Evolutionary conservation across 1,140 invertebrate species (phyloP).

Genomic region (Eufriesea mexicana): DNA sequence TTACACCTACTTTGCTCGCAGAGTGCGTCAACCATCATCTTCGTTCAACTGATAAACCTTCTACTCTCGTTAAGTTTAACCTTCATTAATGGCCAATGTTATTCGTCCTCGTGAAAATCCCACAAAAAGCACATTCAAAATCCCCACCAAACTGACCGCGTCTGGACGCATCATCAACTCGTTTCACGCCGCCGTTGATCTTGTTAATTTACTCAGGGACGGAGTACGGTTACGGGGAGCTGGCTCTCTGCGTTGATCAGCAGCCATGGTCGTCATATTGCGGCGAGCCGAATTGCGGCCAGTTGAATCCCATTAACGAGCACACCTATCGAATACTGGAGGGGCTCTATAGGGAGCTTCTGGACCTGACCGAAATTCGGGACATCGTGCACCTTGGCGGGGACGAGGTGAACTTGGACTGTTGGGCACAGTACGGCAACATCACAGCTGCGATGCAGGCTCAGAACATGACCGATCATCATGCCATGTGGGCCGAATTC

Average conservation of each 20-base stretch:
- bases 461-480: conserved; percentile 87
- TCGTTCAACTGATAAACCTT: too few relatives aligned
- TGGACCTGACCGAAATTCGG: conserved; percentile 77
- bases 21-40: too few relatives aligned
- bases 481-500: conserved; percentile 90
- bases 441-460: conserved; percentile 83
- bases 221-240: conserved; percentile 85
- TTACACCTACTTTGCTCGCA: too few relatives aligned
- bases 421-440: conserved; percentile 86
- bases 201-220: conserved; percentile 69
- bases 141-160: neutral
- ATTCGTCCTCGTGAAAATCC: too few relatives aligned
- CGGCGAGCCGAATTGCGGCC: conserved; percentile 92
- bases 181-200: neutral
- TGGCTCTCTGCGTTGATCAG: conserved; percentile 89
- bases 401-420: conserved; percentile 91
- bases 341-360: conserved; percentile 84
- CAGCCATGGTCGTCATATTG: conserved; percentile 89
- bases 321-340: conserved; percentile 87
- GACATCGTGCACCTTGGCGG: conserved; percentile 93
- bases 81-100: too few relatives aligned
- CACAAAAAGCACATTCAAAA: neutral
- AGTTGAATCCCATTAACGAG: conserved; percentile 91
- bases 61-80: too few relatives aligned
- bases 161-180: neutral